Percentiles rank a stretch among this genome's conserved stretches.
Conservation (phyloP, 2,797 vertebrate genomes). For the Sarcoramphus papa region DNA sequence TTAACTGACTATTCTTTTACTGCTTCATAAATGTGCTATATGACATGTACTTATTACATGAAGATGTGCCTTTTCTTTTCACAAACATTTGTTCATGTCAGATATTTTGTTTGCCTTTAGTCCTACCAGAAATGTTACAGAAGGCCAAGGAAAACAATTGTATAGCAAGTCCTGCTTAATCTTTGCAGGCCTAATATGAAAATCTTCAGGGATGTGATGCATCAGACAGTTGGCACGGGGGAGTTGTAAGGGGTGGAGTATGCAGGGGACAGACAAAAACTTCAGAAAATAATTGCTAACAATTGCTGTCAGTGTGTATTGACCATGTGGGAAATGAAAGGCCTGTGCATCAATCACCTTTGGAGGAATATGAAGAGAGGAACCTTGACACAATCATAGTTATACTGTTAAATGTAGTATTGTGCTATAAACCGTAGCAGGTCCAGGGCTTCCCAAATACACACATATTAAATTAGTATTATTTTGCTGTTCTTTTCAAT, state of each 20-base stretch:
- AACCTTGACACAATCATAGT: not conserved
- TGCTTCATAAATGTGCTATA: not conserved
- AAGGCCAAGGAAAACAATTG: not conserved
- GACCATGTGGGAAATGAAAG: not conserved
- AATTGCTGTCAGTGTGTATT: not conserved
- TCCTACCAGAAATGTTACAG: not conserved
- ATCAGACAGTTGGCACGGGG: not conserved
- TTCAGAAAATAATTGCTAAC: not conserved
- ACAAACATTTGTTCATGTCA: not conserved
- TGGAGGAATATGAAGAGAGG: not conserved
- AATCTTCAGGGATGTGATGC: not conserved
- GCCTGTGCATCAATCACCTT: not conserved
- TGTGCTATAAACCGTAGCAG: not conserved
- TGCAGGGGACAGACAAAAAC: not conserved
- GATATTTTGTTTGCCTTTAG: not conserved
- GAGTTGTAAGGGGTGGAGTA: not conserved
- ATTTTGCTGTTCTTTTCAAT: not conserved
- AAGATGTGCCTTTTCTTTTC: not conserved
- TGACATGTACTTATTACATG: fast-evolving
- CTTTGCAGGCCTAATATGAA: not conserved
- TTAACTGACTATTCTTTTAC: not conserved
- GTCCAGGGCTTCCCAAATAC: not conserved
- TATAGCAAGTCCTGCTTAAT: not conserved
- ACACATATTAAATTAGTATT: not conserved
- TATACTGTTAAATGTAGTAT: not conserved